phyloP scores from a whole-genome alignment of 2,113 vertebrate species.

The Melospiza georgiana region DNA sequence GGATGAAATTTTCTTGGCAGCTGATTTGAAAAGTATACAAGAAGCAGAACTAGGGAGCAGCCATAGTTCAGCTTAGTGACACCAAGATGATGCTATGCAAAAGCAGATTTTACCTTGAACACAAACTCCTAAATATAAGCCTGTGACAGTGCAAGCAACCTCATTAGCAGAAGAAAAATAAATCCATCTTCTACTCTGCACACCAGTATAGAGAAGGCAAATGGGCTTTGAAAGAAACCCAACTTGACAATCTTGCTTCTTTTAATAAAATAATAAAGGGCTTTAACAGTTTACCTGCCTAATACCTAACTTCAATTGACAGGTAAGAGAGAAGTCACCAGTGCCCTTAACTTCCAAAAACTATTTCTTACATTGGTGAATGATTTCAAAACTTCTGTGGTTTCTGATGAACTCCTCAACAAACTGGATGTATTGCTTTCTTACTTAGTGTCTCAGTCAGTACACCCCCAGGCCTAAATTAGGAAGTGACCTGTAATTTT shows the following conservation, averaged over 20 bases:
- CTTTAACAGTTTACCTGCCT: background rate
- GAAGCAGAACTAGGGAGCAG: constrained; percentile 42
- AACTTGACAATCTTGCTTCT: background rate
- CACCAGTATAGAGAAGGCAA: background rate
- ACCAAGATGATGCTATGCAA: constrained; percentile 21
- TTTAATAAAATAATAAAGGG: background rate
- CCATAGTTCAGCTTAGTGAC: constrained; percentile 35
- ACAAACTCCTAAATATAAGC: background rate
- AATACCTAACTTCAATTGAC: background rate
- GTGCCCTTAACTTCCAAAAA: background rate
- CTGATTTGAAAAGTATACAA: constrained; percentile 41
- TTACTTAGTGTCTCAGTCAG: background rate
- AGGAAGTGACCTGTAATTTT: background rate
- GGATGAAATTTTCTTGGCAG: constrained; percentile 52
- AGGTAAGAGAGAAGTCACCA: background rate
- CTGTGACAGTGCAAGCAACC: background rate
- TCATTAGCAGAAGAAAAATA: constrained; percentile 13
- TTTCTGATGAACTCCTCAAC: background rate
- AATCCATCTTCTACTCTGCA: background rate
- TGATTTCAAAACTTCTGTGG: background rate
- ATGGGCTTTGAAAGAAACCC: background rate
- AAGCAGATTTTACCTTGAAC: constrained; percentile 37
- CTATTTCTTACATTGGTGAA: background rate
- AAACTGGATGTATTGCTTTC: background rate
- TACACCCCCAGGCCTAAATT: background rate